Conservation (phyloP, 1,140 invertebrate species). For the Polyergus mexicanus region DNA sequence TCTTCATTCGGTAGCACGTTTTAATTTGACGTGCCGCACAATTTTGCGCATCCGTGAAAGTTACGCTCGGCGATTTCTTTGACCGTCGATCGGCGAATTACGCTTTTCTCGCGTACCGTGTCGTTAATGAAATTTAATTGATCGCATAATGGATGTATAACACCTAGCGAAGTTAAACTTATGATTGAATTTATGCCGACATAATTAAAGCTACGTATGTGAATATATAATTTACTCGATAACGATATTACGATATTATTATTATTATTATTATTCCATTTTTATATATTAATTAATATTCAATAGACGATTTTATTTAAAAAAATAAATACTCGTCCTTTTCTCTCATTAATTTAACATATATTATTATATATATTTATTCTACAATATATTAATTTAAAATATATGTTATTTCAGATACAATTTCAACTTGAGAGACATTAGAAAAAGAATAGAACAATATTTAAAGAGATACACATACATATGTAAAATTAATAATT, state of each 20-base stretch:
- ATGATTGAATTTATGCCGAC: not conserved
- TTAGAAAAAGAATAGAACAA: not conserved
- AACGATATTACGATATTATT: not conserved
- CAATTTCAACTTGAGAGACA: not conserved
- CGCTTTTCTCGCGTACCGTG: not conserved
- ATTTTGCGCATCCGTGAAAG: constrained; percentile 6
- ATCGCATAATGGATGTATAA: constrained; percentile 1
- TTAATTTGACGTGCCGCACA: constrained; percentile 36
- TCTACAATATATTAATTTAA: no score
- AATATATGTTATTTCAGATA: not conserved
- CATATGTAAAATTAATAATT: not conserved
- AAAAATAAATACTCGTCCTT: not conserved
- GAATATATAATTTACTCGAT: not conserved
- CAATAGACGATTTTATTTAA: not conserved
- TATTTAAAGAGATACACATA: not conserved
- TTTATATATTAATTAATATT: not conserved
- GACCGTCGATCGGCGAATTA: not conserved
- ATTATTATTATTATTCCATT: not conserved
- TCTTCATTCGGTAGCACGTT: constrained; percentile 32
- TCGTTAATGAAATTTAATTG: constrained; percentile 23
- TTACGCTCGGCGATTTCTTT: constrained; percentile 6
- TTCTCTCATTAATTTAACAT: no score
- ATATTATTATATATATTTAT: no score
- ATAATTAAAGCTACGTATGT: constrained; percentile 13
- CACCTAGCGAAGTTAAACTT: not conserved